These are phyloP conservation scores for Chymomyza fuscimana DNA, from an alignment of 2,888 invertebrate genomes.

Conservation along the genomic window DNA sequence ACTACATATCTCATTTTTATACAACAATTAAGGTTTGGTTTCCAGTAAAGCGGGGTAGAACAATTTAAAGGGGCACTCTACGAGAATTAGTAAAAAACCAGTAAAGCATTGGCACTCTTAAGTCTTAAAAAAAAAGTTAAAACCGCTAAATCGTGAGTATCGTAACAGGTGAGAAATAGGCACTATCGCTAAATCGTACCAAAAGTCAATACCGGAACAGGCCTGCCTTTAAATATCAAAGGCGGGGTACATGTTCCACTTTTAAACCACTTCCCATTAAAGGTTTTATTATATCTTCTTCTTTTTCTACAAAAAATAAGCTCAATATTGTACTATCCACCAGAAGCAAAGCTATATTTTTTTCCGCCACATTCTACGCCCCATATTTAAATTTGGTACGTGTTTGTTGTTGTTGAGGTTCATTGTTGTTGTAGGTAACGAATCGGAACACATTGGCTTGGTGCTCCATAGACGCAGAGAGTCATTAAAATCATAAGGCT, in stretches of 20 bases:
- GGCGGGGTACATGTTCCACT: background rate
- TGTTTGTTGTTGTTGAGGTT: background rate
- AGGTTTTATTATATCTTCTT: background rate
- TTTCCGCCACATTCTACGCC: background rate
- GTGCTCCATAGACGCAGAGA: background rate
- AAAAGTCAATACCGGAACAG: no score
- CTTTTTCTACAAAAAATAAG: background rate
- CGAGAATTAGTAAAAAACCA: no score
- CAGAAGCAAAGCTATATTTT: background rate
- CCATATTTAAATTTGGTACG: background rate
- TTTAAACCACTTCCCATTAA: background rate
- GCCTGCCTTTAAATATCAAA: no score
- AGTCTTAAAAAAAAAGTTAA: no score
- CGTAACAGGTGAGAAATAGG: no score
- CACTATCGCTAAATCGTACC: no score
- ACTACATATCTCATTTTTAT: no score
- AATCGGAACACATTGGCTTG: background rate
- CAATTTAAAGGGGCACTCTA: no score
- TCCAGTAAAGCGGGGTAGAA: no score
- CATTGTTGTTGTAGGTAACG: background rate
- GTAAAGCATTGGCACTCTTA: no score
- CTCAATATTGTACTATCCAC: background rate
- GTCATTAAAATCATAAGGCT: constrained; percentile 18
- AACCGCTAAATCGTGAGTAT: no score
- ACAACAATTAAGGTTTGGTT: no score